Base-by-base conservation (phyloP, 2,113 vertebrate genomes). In the Cyprinodon variegatus region DNA sequence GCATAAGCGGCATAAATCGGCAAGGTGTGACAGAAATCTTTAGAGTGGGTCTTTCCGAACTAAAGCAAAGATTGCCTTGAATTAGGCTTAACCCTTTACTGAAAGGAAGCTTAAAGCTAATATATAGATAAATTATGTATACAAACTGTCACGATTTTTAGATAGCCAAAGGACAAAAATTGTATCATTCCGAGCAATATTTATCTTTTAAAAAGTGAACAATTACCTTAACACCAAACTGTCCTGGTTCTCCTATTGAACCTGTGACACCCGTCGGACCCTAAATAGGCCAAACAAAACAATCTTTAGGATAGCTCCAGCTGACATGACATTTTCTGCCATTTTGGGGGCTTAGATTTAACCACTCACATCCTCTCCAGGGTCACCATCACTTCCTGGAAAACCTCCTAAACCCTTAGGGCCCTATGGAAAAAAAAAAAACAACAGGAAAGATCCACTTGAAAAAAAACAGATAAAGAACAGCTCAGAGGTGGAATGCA, bases 211-310 rank as follows among this genome's bases (percentile, higher is more conserved):
- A 72, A 11, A 60, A 10, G 3, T 20, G 20, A 48, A 41, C 5
- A 36, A 7, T 77, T 82, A 95, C 95, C 93, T 95, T 94, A 45
- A 43, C 0, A 43, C 91, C 91, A 59, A 93, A 88, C 46, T 5
- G 1, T 29, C 94, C 90, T 0, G 87, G 89, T 14, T 91, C 84
- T 43, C 88, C 90, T 39, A 61, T 82, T 69, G 88, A 6, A 0
- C 76, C 94, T 9, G 89, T 45, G 59, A 92, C 93, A 61, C 93
- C 91, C 1, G 89, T 53, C 0, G 78, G 82, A 57, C 89, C 87
- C 93, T 92, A 83, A 41, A 46, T 50, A 77, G 14, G 74, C 12
- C 74, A 68, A 65, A 9, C n/a, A 0, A 20, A 4, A 14, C 11
- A 40, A 60, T 17, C 3, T 38, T 14, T 4, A 29, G 8, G 11